Percentiles rank a stretch among this genome's conserved stretches.
These are phyloP conservation scores for Lithophane leautieri DNA, from an alignment of 2,888 invertebrate genomes.

Conservation along the genomic window DNA sequence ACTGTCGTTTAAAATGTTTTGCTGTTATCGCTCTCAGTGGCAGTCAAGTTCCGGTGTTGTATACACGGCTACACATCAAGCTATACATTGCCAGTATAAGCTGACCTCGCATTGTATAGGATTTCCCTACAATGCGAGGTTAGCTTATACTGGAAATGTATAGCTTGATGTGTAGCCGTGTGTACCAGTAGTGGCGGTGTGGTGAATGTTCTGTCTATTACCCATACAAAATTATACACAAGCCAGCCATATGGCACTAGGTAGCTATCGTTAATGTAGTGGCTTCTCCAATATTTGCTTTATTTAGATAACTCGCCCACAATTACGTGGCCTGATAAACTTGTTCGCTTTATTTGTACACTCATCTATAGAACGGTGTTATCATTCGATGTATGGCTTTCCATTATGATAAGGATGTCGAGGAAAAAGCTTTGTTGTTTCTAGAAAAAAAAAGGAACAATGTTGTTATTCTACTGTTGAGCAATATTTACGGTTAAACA, in stretches of 20 bases:
- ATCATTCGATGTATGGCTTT: slow-evolving; percentile 55
- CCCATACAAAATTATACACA: neutral
- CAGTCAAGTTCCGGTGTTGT: neutral
- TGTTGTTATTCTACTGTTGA: neutral
- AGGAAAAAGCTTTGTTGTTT: slow-evolving; percentile 44
- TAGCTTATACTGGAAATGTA: too few relatives aligned
- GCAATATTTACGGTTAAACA: neutral
- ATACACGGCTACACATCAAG: too few relatives aligned
- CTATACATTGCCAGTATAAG: too few relatives aligned
- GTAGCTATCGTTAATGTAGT: slow-evolving; percentile 69
- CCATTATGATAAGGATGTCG: slow-evolving; percentile 53
- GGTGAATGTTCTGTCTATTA: neutral
- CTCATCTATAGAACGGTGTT: slow-evolving; percentile 60
- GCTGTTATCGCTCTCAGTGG: neutral
- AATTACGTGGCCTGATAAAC: slow-evolving; percentile 65
- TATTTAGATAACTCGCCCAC: slow-evolving; percentile 58
- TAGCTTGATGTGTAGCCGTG: too few relatives aligned
- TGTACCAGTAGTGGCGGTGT: neutral
- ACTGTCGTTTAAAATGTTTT: neutral
- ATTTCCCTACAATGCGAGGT: too few relatives aligned
- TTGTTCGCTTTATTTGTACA: slow-evolving; percentile 63
- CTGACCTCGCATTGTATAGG: too few relatives aligned
- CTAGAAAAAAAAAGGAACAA: neutral
- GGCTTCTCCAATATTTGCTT: slow-evolving; percentile 67
- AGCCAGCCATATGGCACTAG: slow-evolving; percentile 63